Percentiles rank a stretch among this genome's conserved stretches.
phyloP scores from a whole-genome alignment of 2,888 invertebrate genomes.

The Ophion ventricosus region DNA sequence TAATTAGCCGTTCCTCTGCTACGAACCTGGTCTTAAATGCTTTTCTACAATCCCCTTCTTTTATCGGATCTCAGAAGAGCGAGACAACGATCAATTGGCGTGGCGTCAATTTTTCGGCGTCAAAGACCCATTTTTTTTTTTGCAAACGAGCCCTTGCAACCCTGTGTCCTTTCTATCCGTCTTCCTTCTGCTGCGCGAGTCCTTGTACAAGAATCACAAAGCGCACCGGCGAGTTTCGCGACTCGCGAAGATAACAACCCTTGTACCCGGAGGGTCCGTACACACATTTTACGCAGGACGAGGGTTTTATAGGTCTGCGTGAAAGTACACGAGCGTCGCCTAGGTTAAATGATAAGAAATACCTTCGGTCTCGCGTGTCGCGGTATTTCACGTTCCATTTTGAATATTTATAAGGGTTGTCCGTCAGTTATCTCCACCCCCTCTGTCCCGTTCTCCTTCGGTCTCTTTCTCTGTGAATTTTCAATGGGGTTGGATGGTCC shows the following conservation, averaged over 20 bases:
- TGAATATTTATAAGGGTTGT: conserved; percentile 81
- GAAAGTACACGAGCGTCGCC: conserved; percentile 27
- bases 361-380: conserved; percentile 80
- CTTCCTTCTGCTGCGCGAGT: background rate
- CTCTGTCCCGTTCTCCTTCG: conserved; percentile 13
- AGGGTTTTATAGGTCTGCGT: conserved; percentile 18
- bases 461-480: conserved; percentile 17
- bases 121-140: too few species aligned
- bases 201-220: conserved; percentile 10
- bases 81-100: too few species aligned
- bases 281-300: conserved; percentile 25
- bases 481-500: conserved; percentile 15
- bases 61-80: too few species aligned
- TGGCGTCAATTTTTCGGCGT: too few species aligned
- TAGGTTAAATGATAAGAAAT: conserved; percentile 78
- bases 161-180: background rate
- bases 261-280: conserved; percentile 32
- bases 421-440: conserved; percentile 71
- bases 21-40: too few species aligned
- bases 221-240: conserved; percentile 28
- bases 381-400: conserved; percentile 79
- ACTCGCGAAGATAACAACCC: conserved; percentile 45
- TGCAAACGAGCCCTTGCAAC: background rate
- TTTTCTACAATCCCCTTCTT: too few species aligned
- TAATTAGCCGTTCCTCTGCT: too few species aligned